Percentiles rank a stretch among this genome's conserved stretches.
These are phyloP conservation scores for Orestias chungarensis DNA, from an alignment of 2,797 vertebrate species.

Conservation along the genomic window DNA sequence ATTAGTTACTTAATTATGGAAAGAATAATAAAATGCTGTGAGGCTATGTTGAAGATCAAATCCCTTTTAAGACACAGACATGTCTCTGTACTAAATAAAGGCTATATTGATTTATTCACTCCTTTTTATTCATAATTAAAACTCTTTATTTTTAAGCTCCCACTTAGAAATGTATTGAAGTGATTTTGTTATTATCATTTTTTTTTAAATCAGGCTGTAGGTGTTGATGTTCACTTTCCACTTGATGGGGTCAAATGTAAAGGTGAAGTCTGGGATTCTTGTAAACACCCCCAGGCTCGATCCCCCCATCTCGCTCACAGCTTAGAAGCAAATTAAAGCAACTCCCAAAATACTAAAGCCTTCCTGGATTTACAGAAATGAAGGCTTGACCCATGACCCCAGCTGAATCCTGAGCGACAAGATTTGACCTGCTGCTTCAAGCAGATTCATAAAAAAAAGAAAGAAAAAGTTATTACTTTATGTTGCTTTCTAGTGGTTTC, in stretches of 20 bases:
- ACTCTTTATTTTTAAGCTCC: background rate
- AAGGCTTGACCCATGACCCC: background rate
- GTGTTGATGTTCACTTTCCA: background rate
- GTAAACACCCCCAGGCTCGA: constrained; percentile 15
- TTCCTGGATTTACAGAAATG: background rate
- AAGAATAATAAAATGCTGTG: background rate
- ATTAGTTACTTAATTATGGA: background rate
- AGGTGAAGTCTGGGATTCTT: constrained; percentile 1
- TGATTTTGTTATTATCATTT: constrained; percentile 5
- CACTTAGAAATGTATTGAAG: background rate
- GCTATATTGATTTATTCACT: background rate
- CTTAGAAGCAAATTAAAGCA: background rate
- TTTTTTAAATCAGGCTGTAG: background rate
- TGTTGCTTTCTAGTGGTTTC: background rate
- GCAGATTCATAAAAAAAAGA: background rate
- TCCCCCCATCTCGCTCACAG: constrained; percentile 8
- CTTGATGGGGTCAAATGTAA: constrained; percentile 6
- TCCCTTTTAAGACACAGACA: too few relatives aligned
- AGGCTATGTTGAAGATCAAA: constrained; percentile 2
- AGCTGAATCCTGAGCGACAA: background rate
- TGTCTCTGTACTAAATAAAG: too few relatives aligned
- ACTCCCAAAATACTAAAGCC: constrained; percentile 9
- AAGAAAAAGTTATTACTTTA: background rate
- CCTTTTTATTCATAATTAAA: background rate
- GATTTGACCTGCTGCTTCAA: constrained; percentile 6